Base-by-base conservation (phyloP, 92 coral and sea anemone genomes). In the Porites evermanni region DNA sequence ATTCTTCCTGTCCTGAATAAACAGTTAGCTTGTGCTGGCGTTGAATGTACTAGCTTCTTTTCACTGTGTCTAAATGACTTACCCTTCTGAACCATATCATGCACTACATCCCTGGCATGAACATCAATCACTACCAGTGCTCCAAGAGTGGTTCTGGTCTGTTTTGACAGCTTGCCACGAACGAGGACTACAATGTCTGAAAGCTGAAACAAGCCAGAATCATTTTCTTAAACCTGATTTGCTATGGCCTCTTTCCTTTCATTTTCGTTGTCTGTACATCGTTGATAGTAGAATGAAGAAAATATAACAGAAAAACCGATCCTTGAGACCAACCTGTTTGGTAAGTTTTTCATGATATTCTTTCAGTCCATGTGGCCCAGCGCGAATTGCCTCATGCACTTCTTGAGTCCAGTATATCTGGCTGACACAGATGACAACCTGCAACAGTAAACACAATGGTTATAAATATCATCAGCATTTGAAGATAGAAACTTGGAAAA, bases 401-500 rank as follows among this genome's bases (percentile, higher is more conserved):
- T 97, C 98, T 72, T 94, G 96, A 51, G 99, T 97, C 99, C 99
- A 97, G 86, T 97, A 97, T 29, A 95, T 95, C 85, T 97, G 99
- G 79, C 98, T 97, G 64, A 81, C 97, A 75, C 99, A 97, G 77
- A 97, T 97, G 29, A 97, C 99, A 78, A 97, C 88, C 99, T 97
- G 32, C 50, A 81, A 76, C 29, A 66, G 18, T 24, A 17, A 74
- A 38, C 5, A 38, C 47, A 4, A 4, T 38, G 6, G 47, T 38
- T 38, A 38, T 38, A 38, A 38, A 38, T 38, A 38, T 4, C 47
- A 38, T 38, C 47, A 38, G 6, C 47, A 38, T 38, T 38, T 38
- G 47, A 38, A 29, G 32, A 29, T 29, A 29, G 32, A 29, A 29
- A 29, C 32, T 29, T 29, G 32, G 32, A 38, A 38, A 38, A 38